Base-by-base conservation (phyloP, 2,888 invertebrate species). In the Brenthis hecate region DNA sequence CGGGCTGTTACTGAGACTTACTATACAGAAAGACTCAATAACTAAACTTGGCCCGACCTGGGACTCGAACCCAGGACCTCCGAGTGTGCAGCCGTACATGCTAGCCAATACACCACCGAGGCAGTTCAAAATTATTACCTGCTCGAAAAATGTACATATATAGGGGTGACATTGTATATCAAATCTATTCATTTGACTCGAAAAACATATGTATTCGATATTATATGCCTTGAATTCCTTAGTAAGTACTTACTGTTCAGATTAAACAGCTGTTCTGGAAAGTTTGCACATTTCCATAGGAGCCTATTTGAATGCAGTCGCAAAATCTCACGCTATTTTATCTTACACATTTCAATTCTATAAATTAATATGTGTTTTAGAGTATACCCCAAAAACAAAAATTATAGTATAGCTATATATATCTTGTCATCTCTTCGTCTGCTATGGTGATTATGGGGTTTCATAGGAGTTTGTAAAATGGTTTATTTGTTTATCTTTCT, bases 131-230 rank as follows among this genome's bases (percentile, higher is more conserved):
- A 19, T 19, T 19, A 36, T 36, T 36, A 36, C 36, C 6, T 36
- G 36, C 1, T 43, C 36, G 36, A 43, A 43, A 0, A 11, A 53
- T 62, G 43, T 54, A 53, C n/a, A 53, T 14, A 51, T 36, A 3
- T 13, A 16, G 19, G 4, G 0, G 5, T 28, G 5, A 43, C 11
- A 8, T 19, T 8, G 13, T 53, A 43, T 62, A 16, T 14, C 13
- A 54, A 53, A 62, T 62, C 54, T 62, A 62, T 54, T 62, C 62
- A 62, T 62, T 51, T 11, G 36, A 62, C 53, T 62, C 53, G 36
- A 62, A 51, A 62, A 62, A 62, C 54, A 62, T 51, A 62, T 43
- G 62, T 62, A 53, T 53, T 62, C 62, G 54, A 62, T 62, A 62
- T 54, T 62, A 23, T 16, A 53, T 54, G 62, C 53, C 53, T 62